Percentiles rank a stretch among this genome's conserved stretches.
These are phyloP conservation scores for Pegoplata infirma DNA, from an alignment of 2,888 invertebrate species.

Conservation along the genomic window DNA sequence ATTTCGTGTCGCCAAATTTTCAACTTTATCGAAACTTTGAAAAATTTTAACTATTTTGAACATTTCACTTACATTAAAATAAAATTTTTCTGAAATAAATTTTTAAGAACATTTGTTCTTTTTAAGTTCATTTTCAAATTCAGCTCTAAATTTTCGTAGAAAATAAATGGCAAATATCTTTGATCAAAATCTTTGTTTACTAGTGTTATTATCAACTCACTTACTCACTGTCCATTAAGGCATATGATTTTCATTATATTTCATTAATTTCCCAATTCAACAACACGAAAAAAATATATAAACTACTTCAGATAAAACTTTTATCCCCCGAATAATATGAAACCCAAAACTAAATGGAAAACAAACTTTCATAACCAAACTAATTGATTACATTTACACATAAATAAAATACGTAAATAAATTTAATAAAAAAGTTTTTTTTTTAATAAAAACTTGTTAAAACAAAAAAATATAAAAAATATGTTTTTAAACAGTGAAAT, in stretches of 20 bases:
- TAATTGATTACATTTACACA: conserved; percentile 62
- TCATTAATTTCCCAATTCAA: conserved; percentile 1
- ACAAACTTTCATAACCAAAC: conserved; percentile 52
- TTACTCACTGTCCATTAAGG: background rate
- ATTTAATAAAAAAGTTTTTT: conserved; percentile 53
- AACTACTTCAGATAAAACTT: conserved; percentile 20
- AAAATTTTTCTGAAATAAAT: no score
- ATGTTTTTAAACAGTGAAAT: no score
- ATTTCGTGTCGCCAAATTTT: no score
- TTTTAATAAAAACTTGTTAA: conserved; percentile 34
- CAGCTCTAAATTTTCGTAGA: no score
- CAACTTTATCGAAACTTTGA: no score
- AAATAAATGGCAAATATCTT: no score
- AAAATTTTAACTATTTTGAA: no score
- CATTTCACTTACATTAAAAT: no score
- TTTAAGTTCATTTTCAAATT: no score
- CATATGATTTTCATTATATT: conserved; percentile 10
- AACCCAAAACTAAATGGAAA: conserved; percentile 12
- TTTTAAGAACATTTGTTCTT: no score
- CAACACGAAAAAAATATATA: background rate
- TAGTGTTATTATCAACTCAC: conserved; percentile 31
- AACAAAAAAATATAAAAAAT: conserved; percentile 7
- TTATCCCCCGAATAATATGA: background rate
- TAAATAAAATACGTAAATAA: conserved; percentile 54
- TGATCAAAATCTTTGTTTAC: no score